A percentile compares a stretch with the other conserved stretches of the same genome.
Conservation (phyloP, 1,140 invertebrate genomes). For the Caenorhabditis elegans region WBcel235 BX284606.5:9422001-9422500, state of each 20-base stretch:
- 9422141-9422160: conserved; percentile 50
- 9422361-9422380: conserved; percentile 14
- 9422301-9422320: conserved; percentile 2
- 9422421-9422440: conserved; percentile 48
- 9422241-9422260: neutral
- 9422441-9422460: conserved; percentile 55
- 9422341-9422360: conserved; percentile 43
- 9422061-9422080: conserved; percentile 21
- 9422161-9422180: conserved; percentile 61
- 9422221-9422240: conserved; percentile 64
- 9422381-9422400: conserved; percentile 50
- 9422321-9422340: neutral
- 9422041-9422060: neutral
- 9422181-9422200: conserved; percentile 51
- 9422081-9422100: conserved; percentile 45
- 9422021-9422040: neutral
- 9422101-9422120: neutral
- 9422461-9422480: conserved; percentile 28
- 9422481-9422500: neutral
- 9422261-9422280: neutral
- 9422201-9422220: conserved; percentile 68
- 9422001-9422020: neutral
- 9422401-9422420: conserved; percentile 49
- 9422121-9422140: conserved; percentile 31
- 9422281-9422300: neutral